A percentile compares a stretch with the other conserved stretches of the same genome.
Evolutionary conservation across 2,888 invertebrate species (phyloP).

Genomic region (Syrista parreyssii): DNA sequence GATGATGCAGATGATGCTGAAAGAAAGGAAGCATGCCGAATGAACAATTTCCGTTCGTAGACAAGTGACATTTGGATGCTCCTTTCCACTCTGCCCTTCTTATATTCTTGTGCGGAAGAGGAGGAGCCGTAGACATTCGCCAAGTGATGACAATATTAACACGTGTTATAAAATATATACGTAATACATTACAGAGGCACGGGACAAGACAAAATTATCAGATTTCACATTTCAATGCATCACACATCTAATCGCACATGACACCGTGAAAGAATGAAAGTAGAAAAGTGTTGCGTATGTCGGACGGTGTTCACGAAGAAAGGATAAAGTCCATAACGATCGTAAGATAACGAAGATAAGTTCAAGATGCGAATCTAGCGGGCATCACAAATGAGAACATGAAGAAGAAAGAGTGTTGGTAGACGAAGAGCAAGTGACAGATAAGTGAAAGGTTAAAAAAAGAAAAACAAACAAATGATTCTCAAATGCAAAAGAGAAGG

Average conservation of each 20-base stretch:
- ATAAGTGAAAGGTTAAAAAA: neutral
- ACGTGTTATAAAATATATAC: neutral
- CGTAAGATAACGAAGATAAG: too few species aligned
- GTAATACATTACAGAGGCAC: neutral
- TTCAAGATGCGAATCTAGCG: neutral
- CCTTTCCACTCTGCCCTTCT: neutral
- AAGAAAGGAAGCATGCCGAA: neutral
- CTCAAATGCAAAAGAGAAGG: neutral
- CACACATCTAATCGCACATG: neutral
- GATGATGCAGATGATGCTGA: neutral
- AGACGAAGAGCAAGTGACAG: neutral
- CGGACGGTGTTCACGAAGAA: neutral
- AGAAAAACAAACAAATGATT: neutral
- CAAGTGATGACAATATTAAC: neutral
- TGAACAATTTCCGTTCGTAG: neutral
- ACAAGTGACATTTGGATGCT: neutral
- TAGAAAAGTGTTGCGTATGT: neutral
- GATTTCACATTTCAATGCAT: neutral
- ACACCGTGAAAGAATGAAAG: neutral
- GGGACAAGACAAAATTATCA: neutral
- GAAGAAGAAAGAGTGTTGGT: neutral
- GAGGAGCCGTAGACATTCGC: neutral
- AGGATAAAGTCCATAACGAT: neutral
- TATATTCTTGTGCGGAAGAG: neutral
- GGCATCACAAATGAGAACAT: neutral